Evolutionary conservation across 2,113 vertebrate species (phyloP), one percentile per base, ranked within the genome.

Genomic region (Heptranchias perlo): DNA sequence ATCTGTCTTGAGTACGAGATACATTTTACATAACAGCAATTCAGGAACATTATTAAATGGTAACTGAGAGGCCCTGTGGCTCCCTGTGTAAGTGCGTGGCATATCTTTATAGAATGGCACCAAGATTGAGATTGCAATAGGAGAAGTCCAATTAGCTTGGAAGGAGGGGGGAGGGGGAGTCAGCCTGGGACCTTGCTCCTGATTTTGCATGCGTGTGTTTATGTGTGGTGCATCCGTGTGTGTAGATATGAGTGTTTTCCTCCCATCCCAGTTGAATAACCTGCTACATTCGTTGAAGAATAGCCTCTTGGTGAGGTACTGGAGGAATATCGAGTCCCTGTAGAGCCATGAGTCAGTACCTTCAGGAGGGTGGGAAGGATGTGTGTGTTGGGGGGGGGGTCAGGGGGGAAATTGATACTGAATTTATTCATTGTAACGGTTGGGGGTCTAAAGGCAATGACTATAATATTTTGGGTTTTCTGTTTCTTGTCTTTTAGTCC

Each of bases 401-500:
- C 8, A 8, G 11, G 1, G 14, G 62, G 39, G 10, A 1, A 49
- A 28, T 44, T 10, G 14, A 61, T 23, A n/a, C 89, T 39, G n/a
- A 21, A 18, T 62, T 62, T 4, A n/a, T 92, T 62, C 16, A n/a
- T 18, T 5, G 1, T 62, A 0, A 0, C 61, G 35, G 35, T 0
- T 39, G 16, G n/a, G 44, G 35, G n/a, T n/a, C 23, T 44, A 16
- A 91, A n/a, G 28, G 16, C 18, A 39, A 13, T 39, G 14, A 47
- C 31, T 73, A 10, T 67, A 18, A 35, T 7, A 13, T 16, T 44
- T 62, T 7, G 23, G 47, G 7, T 62, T 89, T 54, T 16, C 23
- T 4, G 0, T 39, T 52, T 3, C 14, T 39, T 67, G 3, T 54
- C 67, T 96, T 58, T 11, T 96, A 98, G 98, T 5, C 97, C 98